Percentiles rank a stretch among this genome's conserved stretches.
Evolutionary conservation across 2,113 vertebrate genomes (phyloP).

Genomic region (Struthio camelus): DNA sequence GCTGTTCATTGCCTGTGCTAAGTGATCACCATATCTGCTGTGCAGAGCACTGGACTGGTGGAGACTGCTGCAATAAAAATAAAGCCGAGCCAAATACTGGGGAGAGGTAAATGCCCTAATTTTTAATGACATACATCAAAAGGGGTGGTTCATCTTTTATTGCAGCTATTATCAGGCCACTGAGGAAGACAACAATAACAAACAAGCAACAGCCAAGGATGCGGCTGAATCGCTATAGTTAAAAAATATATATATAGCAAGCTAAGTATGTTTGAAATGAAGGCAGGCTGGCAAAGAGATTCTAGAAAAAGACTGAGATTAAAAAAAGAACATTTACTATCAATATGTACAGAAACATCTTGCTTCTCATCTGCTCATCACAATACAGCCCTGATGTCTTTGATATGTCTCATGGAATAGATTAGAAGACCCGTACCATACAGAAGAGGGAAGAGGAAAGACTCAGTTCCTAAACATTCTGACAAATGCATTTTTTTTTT

Average conservation of each 20-base stretch:
- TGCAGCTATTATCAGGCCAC: background rate
- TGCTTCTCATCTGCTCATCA: background rate
- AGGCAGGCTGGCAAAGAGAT: background rate
- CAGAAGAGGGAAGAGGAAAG: background rate
- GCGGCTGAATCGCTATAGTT: background rate
- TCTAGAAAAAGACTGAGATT: background rate
- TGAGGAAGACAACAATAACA: background rate
- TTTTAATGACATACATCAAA: background rate
- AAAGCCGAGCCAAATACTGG: background rate
- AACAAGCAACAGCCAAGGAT: background rate
- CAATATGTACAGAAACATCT: background rate
- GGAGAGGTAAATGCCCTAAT: background rate
- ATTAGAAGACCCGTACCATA: background rate
- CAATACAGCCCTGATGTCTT: accelerated
- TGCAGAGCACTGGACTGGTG: background rate
- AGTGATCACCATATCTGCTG: background rate
- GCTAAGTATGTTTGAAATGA: background rate
- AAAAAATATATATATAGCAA: background rate
- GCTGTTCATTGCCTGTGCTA: accelerated
- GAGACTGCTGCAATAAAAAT: background rate
- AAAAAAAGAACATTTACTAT: background rate
- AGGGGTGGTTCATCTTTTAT: background rate
- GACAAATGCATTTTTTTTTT: background rate
- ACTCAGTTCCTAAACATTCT: background rate
- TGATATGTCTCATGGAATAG: background rate